Evolutionary conservation across 1,140 invertebrate genomes (phyloP).

Genomic region (Condylostylus longicornis): DNA sequence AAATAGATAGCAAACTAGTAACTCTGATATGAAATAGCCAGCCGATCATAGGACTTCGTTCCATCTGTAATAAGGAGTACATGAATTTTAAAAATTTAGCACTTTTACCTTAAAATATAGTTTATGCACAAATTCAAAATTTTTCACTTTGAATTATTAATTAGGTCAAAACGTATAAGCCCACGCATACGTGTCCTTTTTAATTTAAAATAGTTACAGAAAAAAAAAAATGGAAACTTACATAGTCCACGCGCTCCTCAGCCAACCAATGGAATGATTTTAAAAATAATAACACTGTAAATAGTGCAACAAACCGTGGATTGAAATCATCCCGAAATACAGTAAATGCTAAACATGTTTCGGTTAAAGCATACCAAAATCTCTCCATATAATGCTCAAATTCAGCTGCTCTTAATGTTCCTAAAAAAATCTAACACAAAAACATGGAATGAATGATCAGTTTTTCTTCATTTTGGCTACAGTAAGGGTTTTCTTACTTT

Average conservation of each 20-base stretch:
- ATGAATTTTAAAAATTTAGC: no score
- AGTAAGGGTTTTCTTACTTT: slow-evolving; percentile 53
- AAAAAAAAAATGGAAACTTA: no score
- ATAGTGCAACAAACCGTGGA: slow-evolving; percentile 94
- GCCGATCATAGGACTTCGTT: slow-evolving; percentile 93
- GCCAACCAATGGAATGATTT: slow-evolving; percentile 99
- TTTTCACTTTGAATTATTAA: no score
- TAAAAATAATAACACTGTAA: slow-evolving; percentile 89
- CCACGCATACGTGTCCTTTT: neutral
- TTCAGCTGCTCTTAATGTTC: slow-evolving; percentile 88
- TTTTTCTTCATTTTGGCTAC: no score
- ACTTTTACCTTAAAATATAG: no score
- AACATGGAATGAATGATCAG: no score
- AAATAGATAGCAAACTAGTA: slow-evolving; percentile 62
- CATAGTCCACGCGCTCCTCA: slow-evolving; percentile 97
- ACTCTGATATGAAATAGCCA: slow-evolving; percentile 90
- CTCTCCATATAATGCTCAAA: slow-evolving; percentile 97
- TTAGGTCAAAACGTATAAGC: no score
- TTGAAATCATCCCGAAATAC: slow-evolving; percentile 99
- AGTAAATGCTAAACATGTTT: slow-evolving; percentile 97
- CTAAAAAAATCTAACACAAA: slow-evolving; percentile 72
- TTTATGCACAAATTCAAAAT: no score
- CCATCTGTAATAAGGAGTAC: slow-evolving; percentile 97
- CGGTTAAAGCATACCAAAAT: slow-evolving; percentile 98
- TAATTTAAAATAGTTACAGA: neutral